Percentiles rank a stretch among this genome's conserved stretches.
phyloP scores from a whole-genome alignment of 2,113 vertebrate species.

The Muscicapa adusta region DNA sequence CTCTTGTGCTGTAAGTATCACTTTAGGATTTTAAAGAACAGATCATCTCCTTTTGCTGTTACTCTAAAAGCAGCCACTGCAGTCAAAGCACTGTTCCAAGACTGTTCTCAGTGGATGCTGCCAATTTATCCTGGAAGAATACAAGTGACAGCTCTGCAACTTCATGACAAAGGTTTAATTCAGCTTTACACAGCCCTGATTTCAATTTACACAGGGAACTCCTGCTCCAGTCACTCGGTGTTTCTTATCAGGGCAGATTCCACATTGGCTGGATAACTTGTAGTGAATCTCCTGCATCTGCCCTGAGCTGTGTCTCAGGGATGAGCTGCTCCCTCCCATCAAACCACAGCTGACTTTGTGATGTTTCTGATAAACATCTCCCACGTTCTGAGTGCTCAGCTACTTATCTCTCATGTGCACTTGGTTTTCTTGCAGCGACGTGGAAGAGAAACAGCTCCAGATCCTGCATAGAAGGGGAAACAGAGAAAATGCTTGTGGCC shows the following conservation, averaged over 20 bases:
- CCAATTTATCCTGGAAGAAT: not conserved
- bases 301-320: not conserved
- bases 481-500: not conserved
- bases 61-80: not conserved
- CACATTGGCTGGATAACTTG: not conserved
- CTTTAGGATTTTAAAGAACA: not conserved
- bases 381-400: not conserved
- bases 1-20: not conserved
- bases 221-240: not conserved
- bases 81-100: not conserved
- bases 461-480: not conserved
- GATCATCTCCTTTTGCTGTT: not conserved
- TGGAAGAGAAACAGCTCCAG: not conserved
- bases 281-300: not conserved
- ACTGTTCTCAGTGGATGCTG: not conserved
- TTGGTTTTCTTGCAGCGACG: not conserved
- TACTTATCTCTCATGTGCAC: not conserved
- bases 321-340: not conserved
- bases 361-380: not conserved
- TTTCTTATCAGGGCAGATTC: slow-evolving; percentile 19
- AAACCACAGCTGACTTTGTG: not conserved
- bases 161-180: not conserved
- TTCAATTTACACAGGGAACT: slow-evolving; percentile 17
- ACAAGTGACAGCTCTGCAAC: not conserved
- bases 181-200: not conserved